phyloP scores from a whole-genome alignment of 2,888 invertebrate species.

The Metopia argyrocephala region DNA sequence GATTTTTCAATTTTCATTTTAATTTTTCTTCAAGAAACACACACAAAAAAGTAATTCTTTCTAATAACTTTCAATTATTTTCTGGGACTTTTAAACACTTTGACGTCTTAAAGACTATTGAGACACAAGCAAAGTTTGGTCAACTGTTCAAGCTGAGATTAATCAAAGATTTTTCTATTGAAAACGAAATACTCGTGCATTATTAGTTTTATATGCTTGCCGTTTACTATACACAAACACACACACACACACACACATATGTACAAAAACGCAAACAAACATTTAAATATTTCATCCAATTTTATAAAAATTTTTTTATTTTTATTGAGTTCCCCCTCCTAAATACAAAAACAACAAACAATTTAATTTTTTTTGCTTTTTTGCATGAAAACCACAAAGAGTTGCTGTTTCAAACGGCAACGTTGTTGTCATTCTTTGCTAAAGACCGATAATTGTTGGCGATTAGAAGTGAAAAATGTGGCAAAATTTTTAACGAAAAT shows the following conservation, averaged over 20 bases:
- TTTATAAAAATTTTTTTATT: neutral
- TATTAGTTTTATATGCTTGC: too few species aligned
- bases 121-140: conserved; percentile 40
- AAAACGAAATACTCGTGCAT: neutral
- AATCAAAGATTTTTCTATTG: conserved; percentile 31
- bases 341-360: neutral
- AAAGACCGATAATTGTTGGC: conserved; percentile 46
- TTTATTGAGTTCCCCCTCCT: neutral
- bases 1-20: too few species aligned
- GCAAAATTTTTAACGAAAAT: conserved; percentile 46
- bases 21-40: too few species aligned
- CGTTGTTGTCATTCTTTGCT: conserved; percentile 30
- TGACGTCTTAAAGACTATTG: conserved; percentile 52
- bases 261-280: neutral
- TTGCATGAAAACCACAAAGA: neutral
- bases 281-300: neutral
- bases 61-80: neutral
- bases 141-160: conserved; percentile 54
- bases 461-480: conserved; percentile 59
- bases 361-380: neutral
- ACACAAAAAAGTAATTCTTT: too few species aligned
- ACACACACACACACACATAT: neutral
- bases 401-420: neutral
- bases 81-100: conserved; percentile 57
- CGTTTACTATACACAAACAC: neutral